Evolutionary conservation across 2,797 vertebrate genomes (phyloP).

Genomic region (Anguilla pacifica): DNA sequence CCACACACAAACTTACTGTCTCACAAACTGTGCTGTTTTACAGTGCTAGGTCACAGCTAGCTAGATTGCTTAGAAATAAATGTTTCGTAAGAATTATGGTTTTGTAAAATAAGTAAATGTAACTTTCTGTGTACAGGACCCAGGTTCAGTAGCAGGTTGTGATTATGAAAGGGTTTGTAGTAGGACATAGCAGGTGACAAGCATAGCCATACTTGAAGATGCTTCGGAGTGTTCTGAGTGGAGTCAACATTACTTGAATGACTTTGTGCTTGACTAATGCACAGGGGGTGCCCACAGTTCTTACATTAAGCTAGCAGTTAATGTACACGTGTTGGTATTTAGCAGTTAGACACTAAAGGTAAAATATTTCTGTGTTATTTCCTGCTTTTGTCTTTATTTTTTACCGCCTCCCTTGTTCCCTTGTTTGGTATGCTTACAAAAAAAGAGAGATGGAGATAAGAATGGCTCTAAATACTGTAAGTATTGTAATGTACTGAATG

Average conservation of each 20-base stretch:
- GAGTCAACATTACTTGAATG: conserved; percentile 98
- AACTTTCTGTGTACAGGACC: conserved; percentile 80
- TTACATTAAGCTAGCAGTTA: conserved; percentile 86
- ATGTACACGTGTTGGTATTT: conserved; percentile 78
- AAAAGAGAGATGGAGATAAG: conserved; percentile 68
- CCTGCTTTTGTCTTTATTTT: conserved; percentile 75
- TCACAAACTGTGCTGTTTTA: conserved; percentile 61
- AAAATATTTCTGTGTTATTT: conserved; percentile 80
- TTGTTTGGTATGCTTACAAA: conserved; percentile 85
- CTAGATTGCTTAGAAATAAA: conserved; percentile 61
- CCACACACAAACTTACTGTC: conserved; percentile 53
- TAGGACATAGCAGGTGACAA: conserved; percentile 86
- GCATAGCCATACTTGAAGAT: conserved; percentile 98
- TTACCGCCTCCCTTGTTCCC: conserved; percentile 80
- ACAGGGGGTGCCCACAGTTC: conserved; percentile 78
- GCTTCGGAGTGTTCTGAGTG: conserved; percentile 80
- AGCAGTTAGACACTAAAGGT: conserved; percentile 95
- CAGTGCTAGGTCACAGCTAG: conserved; percentile 56
- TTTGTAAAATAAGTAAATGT: conserved; percentile 70
- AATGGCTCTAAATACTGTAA: conserved; percentile 98
- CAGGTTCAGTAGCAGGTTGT: conserved; percentile 83
- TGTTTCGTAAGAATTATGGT: conserved; percentile 68
- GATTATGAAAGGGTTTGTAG: conserved; percentile 69
- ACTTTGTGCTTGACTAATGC: conserved; percentile 85
- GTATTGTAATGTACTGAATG: conserved; percentile 99